Evolutionary conservation across 1,140 invertebrate genomes (phyloP), one percentile per base, ranked within the genome.

Genomic region (Pentalonia nigronervosa): DNA sequence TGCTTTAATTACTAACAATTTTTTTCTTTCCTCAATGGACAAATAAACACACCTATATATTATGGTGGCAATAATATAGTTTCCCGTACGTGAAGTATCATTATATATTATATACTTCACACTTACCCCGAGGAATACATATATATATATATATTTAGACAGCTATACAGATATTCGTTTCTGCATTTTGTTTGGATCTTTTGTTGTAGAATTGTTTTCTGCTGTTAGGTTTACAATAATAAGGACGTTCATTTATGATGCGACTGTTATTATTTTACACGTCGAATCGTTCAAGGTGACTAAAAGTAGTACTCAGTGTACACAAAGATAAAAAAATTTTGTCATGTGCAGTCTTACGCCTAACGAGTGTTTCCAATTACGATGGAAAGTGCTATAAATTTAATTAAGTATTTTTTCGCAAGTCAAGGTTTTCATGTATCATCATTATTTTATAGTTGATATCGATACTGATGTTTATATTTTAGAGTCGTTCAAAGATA

Each of bases 261-360:
- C 11, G 67, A 7, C 17, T n/a, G 81, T 93, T 93, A 93, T 93
- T 93, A 81, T 93, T 93, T 93, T 84, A 56, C 36, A 47, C 14
- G n/a, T 20, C 34, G 45, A 93, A 93, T 25, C 50, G 36, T 93
- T 86, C 91, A 93, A 93, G 91, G 91, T 93, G 91, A 93, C 86
- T 86, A 84, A 93, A 93, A 93, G 56, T 56, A 93, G 41, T 93
- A 90, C 36, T 20, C 23, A 25, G 14, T 21, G 14, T 76, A 45
- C 36, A 7, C 89, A 48, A 90, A 56, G 56, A 90, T 90, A 67
- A 90, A 90, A n/a, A 67, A 67, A 67, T 90, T n/a, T 67, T 90
- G 56, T 90, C 89, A 8, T 45, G 56, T n/a, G 89, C 60, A 17
- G n/a, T 67, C 20, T 67, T 90, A 45, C 25, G 25, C 89, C 89